Percentiles rank a stretch among this genome's conserved stretches.
Evolutionary conservation across 2,113 vertebrate genomes (phyloP).

Genomic region (Leptobrachium ailaonicum): DNA sequence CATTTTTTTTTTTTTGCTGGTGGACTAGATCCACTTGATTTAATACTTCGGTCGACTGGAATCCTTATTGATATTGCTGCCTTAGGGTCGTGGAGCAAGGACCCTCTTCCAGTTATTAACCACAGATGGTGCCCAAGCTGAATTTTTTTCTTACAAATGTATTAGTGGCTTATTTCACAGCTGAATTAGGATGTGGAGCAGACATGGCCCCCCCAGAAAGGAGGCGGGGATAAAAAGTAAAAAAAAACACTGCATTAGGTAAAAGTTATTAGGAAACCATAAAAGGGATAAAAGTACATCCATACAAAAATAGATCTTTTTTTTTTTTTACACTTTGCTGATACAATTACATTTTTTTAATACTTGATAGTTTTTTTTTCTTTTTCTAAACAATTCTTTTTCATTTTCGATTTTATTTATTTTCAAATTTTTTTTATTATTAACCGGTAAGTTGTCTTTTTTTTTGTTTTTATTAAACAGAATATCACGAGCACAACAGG

Average conservation of each 20-base stretch:
- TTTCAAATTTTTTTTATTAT: constrained; percentile 49
- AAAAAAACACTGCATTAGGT: constrained; percentile 47
- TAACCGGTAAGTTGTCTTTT: constrained; percentile 14
- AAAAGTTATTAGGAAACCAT: constrained; percentile 59
- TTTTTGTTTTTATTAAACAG: constrained; percentile 19
- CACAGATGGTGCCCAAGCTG: no score
- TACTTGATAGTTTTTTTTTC: constrained; percentile 50
- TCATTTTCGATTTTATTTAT: constrained; percentile 31
- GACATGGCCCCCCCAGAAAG: neutral
- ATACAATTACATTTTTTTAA: constrained; percentile 65
- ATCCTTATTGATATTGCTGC: no score
- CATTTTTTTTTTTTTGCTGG: no score
- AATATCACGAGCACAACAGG: constrained; percentile 48
- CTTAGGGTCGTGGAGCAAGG: no score
- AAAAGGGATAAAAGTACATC: constrained; percentile 79
- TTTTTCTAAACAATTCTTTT: constrained; percentile 47
- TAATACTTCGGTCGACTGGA: no score
- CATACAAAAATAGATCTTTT: constrained; percentile 81
- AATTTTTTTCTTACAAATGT: neutral
- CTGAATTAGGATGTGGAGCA: neutral
- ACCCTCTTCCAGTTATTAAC: no score
- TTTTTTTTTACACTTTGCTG: constrained; percentile 70
- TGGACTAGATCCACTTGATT: no score
- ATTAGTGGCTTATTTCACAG: neutral
- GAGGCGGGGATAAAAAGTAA: neutral